These are phyloP conservation scores for Macrophya alboannulata DNA, from an alignment of 2,888 invertebrate species.

Conservation along the genomic window DNA sequence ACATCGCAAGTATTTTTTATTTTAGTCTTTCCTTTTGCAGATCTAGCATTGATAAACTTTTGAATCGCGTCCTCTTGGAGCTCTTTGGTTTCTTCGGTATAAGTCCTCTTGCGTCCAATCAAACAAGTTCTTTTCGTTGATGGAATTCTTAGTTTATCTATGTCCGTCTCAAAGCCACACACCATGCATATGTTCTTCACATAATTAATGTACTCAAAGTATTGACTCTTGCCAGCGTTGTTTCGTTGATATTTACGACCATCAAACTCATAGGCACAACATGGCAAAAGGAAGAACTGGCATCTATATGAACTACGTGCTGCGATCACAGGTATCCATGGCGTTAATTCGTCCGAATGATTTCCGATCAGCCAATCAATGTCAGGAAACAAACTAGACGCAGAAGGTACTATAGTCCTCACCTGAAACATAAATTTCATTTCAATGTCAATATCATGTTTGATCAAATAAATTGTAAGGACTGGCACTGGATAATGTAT, in stretches of 20 bases:
- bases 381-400: constrained; percentile 85
- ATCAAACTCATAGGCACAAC: constrained; percentile 96
- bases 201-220: constrained; percentile 88
- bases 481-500: constrained; percentile 14
- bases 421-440: constrained; percentile 80
- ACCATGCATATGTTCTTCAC: constrained; percentile 83
- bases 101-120: constrained; percentile 83
- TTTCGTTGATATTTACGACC: constrained; percentile 90
- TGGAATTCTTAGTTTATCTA: constrained; percentile 96
- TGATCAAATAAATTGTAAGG: constrained; percentile 2
- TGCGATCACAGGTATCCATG: constrained; percentile 98
- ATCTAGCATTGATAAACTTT: constrained; percentile 78
- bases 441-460: constrained; percentile 4
- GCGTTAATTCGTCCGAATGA: constrained; percentile 99
- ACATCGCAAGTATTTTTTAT: constrained; percentile 57
- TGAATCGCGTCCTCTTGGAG: constrained; percentile 80
- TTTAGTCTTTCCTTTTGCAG: constrained; percentile 60
- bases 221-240: constrained; percentile 88
- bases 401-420: constrained; percentile 86
- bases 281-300: constrained; percentile 95
- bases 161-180: constrained; percentile 89
- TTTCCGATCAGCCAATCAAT: constrained; percentile 98
- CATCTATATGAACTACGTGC: constrained; percentile 88
- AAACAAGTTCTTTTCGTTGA: constrained; percentile 96
- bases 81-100: constrained; percentile 76